Conservation (phyloP, 2,113 vertebrate genomes). For the Heteronetta atricapilla region DNA sequence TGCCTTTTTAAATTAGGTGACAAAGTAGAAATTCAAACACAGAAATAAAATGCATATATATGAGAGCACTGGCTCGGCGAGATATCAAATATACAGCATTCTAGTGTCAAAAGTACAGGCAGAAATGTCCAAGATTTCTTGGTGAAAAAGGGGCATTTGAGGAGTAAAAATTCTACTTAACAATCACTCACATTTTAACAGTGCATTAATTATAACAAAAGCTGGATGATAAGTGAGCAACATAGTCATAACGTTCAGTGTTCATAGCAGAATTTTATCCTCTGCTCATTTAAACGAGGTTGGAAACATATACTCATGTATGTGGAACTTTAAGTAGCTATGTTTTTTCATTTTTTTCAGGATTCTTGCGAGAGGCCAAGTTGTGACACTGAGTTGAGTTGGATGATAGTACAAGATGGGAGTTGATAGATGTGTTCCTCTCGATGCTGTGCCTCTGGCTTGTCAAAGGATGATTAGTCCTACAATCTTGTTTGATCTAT, state of each 20-base stretch:
- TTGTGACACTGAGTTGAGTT: slow-evolving; percentile 73
- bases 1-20: slow-evolving; percentile 77
- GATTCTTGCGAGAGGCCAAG: slow-evolving; percentile 81
- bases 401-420: slow-evolving; percentile 71
- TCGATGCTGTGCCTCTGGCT: slow-evolving; percentile 64
- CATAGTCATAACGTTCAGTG: slow-evolving; percentile 66
- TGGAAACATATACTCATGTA: slow-evolving; percentile 78
- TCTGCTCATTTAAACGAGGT: slow-evolving; percentile 70
- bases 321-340: slow-evolving; percentile 79
- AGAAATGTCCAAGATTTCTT: slow-evolving; percentile 74
- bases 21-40: slow-evolving; percentile 79
- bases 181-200: slow-evolving; percentile 75
- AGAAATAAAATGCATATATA: slow-evolving; percentile 78
- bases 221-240: slow-evolving; percentile 68
- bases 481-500: slow-evolving; percentile 74
- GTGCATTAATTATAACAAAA: slow-evolving; percentile 75
- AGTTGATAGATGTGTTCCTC: slow-evolving; percentile 69
- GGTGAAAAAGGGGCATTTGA: slow-evolving; percentile 66
- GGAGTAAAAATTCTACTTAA: slow-evolving; percentile 73
- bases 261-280: slow-evolving; percentile 66
- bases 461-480: slow-evolving; percentile 71
- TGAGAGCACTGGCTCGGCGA: slow-evolving; percentile 75
- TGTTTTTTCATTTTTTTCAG: slow-evolving; percentile 73
- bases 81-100: slow-evolving; percentile 79
- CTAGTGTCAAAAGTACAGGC: slow-evolving; percentile 74